Percentiles rank a stretch among this genome's conserved stretches.
Conservation (phyloP, 2,888 invertebrate species). For the Salticus scenicus region DNA sequence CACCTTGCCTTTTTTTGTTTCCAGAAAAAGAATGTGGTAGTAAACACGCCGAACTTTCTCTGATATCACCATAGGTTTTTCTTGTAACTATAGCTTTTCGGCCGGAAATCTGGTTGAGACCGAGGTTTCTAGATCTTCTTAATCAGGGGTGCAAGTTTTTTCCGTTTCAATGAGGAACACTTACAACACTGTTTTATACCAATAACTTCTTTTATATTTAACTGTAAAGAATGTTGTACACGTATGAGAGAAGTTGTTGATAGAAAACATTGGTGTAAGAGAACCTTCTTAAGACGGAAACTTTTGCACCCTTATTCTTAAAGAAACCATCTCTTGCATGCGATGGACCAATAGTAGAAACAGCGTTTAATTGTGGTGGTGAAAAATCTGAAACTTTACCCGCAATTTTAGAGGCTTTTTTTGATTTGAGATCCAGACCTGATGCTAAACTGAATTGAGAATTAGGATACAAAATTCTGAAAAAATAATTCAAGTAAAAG, state of each 20-base stretch:
- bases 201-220: no score
- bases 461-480: neutral
- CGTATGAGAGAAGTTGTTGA: no score
- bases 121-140: no score
- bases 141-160: no score
- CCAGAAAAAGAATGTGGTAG: conserved; percentile 5
- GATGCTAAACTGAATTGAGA: neutral
- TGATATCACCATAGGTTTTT: conserved; percentile 48
- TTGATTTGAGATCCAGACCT: neutral
- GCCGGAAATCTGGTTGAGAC: no score
- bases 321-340: neutral
- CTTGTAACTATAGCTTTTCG: neutral
- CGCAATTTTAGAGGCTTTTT: conserved; percentile 4
- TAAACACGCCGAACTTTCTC: conserved; percentile 58
- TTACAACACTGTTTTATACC: no score
- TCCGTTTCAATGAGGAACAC: no score
- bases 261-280: no score
- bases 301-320: no score
- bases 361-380: neutral
- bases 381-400: conserved; percentile 10
- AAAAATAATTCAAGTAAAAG: conserved; percentile 19
- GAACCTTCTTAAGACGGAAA: no score
- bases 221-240: no score
- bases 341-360: neutral
- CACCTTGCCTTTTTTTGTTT: conserved; percentile 28